Conservation (phyloP, 1,140 invertebrate genomes). For the Brachionus sp. region DNA sequence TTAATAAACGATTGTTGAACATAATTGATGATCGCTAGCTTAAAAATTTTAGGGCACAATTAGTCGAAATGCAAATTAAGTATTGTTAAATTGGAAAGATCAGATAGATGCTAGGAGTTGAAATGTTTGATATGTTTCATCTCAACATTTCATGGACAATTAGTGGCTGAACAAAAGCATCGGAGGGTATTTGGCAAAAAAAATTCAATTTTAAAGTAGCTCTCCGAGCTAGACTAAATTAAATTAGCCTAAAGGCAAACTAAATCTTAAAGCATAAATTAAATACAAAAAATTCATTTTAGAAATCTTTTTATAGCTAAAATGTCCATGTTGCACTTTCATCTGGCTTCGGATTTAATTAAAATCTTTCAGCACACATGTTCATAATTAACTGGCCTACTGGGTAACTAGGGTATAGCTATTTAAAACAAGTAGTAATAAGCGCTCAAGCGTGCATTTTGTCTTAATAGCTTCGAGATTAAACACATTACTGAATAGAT, state of each 20-base stretch:
- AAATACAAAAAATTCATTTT: background rate
- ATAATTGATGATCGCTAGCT: background rate
- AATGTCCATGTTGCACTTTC: background rate
- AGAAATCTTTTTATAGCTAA: background rate
- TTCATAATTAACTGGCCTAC: background rate
- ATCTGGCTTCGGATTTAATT: constrained; percentile 2
- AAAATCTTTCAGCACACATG: constrained; percentile 1
- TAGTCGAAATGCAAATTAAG: background rate
- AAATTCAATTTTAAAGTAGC: constrained; percentile 13
- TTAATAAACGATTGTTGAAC: background rate
- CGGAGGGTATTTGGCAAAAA: background rate
- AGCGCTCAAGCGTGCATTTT: background rate
- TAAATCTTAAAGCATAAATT: background rate
- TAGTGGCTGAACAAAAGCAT: background rate
- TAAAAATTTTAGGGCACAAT: background rate
- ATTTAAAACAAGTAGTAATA: background rate
- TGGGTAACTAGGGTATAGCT: background rate
- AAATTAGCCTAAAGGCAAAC: background rate
- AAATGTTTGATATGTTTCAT: background rate
- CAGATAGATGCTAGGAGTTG: background rate
- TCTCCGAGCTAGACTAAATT: background rate
- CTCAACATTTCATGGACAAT: background rate
- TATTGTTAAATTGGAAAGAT: background rate
- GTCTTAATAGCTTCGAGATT: constrained; percentile 4
- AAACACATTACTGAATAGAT: constrained; percentile 25